Conservation (phyloP, 1,140 invertebrate species). For the Drosophila sulfurigaster region DNA sequence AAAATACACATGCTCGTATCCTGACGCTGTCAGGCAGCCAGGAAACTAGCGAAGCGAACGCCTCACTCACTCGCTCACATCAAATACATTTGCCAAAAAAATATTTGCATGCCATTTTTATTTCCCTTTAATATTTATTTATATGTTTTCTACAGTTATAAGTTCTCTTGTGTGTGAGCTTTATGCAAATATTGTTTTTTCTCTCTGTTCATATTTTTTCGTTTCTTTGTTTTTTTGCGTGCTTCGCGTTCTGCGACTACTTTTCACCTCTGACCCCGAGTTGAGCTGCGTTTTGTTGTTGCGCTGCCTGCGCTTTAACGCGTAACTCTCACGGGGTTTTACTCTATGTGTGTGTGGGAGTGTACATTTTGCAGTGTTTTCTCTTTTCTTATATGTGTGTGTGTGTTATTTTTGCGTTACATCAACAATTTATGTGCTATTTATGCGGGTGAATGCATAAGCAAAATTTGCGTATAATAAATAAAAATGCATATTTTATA, state of each 20-base stretch:
- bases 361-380: constrained; percentile 40
- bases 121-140: constrained; percentile 68
- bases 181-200: constrained; percentile 72
- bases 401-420: constrained; percentile 39
- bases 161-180: constrained; percentile 33
- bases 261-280: constrained; percentile 50
- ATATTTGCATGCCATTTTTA: constrained; percentile 67
- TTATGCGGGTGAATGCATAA: constrained; percentile 78
- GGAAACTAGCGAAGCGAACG: constrained; percentile 10
- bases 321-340: constrained; percentile 24
- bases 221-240: constrained; percentile 25
- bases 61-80: constrained; percentile 1
- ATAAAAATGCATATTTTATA: constrained; percentile 76
- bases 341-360: background rate
- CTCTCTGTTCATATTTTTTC: constrained; percentile 1
- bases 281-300: constrained; percentile 4
- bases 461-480: constrained; percentile 70
- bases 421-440: constrained; percentile 52
- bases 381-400: constrained; percentile 15
- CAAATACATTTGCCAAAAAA: constrained; percentile 40
- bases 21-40: constrained; percentile 8
- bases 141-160: constrained; percentile 29
- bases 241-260: constrained; percentile 50
- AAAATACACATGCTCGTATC: constrained; percentile 48
- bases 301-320: constrained; percentile 46